Conservation (phyloP, 2,113 vertebrate genomes). For the Laterallus jamaicensis region DNA sequence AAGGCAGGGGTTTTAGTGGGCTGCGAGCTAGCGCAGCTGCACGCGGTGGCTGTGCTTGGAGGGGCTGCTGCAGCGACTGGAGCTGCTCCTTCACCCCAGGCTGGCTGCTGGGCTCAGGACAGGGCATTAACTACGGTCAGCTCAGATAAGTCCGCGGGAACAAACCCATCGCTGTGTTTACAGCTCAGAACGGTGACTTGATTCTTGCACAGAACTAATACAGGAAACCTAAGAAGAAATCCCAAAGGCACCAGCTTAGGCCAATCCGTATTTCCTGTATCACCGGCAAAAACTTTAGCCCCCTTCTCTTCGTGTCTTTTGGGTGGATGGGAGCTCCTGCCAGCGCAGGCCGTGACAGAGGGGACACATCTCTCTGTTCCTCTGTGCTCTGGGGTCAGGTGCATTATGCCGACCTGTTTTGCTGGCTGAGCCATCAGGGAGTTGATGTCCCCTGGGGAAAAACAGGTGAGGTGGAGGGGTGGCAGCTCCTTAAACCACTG, state of each 20-base stretch:
- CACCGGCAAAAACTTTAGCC: neutral
- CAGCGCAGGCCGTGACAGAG: neutral
- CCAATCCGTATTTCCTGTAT: neutral
- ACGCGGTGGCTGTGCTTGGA: neutral
- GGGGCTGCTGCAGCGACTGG: neutral
- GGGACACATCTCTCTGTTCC: neutral
- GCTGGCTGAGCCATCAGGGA: neutral
- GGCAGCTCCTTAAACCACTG: neutral
- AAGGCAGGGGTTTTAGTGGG: neutral
- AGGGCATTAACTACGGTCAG: neutral
- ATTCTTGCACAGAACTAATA: neutral
- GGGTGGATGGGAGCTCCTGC: neutral
- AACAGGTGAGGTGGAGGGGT: neutral
- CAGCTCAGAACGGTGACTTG: neutral
- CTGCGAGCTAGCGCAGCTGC: neutral
- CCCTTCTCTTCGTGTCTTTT: neutral
- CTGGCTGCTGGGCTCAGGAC: neutral
- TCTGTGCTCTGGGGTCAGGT: neutral
- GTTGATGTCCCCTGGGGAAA: neutral
- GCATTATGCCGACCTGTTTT: neutral
- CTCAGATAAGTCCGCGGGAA: neutral
- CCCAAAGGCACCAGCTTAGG: neutral
- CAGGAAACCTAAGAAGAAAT: neutral
- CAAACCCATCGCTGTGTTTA: neutral
- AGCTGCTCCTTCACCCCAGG: fast-evolving